Evolutionary conservation across 2,888 invertebrate genomes (phyloP).

Genomic region (Myopa testacea): DNA sequence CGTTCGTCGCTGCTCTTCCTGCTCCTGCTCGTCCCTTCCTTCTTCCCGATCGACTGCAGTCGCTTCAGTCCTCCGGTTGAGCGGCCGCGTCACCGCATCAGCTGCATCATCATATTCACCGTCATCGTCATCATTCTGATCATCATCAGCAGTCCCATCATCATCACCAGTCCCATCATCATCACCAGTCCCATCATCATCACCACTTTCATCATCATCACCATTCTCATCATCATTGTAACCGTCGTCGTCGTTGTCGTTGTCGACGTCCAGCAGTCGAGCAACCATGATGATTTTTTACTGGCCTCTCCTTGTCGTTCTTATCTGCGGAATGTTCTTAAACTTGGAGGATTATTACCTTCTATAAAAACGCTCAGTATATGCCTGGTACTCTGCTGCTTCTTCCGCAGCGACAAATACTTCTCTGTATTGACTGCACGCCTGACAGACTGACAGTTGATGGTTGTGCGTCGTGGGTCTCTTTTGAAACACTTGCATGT

Average conservation of each 20-base stretch:
- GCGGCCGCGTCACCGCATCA: too few relatives aligned
- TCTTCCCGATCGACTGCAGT: neutral
- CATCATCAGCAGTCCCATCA: too few relatives aligned
- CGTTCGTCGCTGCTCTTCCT: neutral
- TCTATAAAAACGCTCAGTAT: slow-evolving; percentile 58
- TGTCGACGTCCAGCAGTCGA: slow-evolving; percentile 8
- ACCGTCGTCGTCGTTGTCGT: neutral
- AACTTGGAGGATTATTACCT: slow-evolving; percentile 64
- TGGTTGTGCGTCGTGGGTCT: slow-evolving; percentile 12
- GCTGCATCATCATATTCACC: neutral
- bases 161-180: neutral
- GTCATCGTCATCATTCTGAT: neutral
- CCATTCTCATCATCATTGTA: neutral
- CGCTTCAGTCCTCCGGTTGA: neutral
- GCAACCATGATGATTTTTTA: slow-evolving; percentile 7
- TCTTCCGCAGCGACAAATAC: slow-evolving; percentile 20
- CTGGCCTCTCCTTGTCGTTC: slow-evolving; percentile 41
- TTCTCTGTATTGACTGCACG: slow-evolving; percentile 16
- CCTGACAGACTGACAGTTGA: slow-evolving; percentile 19
- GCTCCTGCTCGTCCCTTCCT: neutral
- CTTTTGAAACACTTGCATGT: neutral
- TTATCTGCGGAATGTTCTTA: slow-evolving; percentile 64
- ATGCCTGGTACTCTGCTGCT: neutral
- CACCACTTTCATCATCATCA: slow-evolving; percentile 7
- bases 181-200: neutral